Percentiles rank a stretch among this genome's conserved stretches.
Conservation (phyloP, 2,888 invertebrate genomes). For the Drosophila mimetica region DNA sequence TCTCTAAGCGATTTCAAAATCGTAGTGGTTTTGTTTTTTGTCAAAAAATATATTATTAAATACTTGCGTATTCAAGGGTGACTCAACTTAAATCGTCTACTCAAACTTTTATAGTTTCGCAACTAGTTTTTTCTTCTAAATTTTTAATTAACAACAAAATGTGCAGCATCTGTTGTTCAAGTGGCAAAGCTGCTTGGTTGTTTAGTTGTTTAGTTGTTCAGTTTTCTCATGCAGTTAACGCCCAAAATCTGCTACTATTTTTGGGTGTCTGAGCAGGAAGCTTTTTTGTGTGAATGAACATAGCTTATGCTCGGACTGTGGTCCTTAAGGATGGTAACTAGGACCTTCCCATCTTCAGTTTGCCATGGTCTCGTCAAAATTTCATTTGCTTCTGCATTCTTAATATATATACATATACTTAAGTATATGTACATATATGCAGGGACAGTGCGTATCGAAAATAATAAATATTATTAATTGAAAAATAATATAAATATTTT, state of each 20-base stretch:
- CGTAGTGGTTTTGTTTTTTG: background rate
- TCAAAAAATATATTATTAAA: slow-evolving; percentile 1
- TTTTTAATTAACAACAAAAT: slow-evolving; percentile 36
- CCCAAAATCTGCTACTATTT: slow-evolving; percentile 10
- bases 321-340: background rate
- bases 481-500: no score
- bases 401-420: slow-evolving; percentile 9
- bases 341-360: slow-evolving; percentile 24
- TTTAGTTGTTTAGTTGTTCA: slow-evolving; percentile 8
- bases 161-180: slow-evolving; percentile 26
- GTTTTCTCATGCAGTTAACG: slow-evolving; percentile 34
- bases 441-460: slow-evolving; percentile 24
- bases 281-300: slow-evolving; percentile 19
- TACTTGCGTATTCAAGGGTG: background rate
- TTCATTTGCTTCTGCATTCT: slow-evolving; percentile 51
- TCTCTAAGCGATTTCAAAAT: no score
- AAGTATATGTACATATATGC: slow-evolving; percentile 12
- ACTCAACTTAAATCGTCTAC: background rate
- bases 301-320: slow-evolving; percentile 17
- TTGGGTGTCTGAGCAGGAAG: slow-evolving; percentile 7
- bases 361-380: slow-evolving; percentile 36
- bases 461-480: no score
- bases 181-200: slow-evolving; percentile 14
- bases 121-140: slow-evolving; percentile 9
- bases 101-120: background rate